Conservation (phyloP, 35 echinoderm and acorn worm species). For the Hemicentrotus pulcherrimus region DNA sequence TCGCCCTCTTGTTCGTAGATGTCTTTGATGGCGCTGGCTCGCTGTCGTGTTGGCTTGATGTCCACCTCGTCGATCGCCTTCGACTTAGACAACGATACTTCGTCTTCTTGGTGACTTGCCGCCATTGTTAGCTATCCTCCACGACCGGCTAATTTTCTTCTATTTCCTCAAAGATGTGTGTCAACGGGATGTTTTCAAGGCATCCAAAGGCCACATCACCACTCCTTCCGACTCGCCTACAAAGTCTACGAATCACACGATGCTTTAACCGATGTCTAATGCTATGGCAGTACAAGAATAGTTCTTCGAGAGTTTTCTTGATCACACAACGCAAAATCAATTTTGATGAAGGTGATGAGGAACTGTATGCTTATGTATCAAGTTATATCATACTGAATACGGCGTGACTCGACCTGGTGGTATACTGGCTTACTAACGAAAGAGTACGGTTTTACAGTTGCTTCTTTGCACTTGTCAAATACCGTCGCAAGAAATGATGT, state of each 20-base stretch:
- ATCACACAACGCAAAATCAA: background rate
- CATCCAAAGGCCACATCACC: background rate
- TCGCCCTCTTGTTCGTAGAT: background rate
- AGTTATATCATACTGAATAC: background rate
- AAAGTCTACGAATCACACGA: background rate
- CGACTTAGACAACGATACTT: background rate
- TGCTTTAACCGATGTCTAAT: too few relatives aligned
- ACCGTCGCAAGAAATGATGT: background rate
- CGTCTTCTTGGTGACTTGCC: background rate
- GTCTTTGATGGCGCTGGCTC: background rate
- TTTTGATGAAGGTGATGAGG: background rate
- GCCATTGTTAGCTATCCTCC: background rate
- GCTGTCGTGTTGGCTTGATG: constrained; percentile 2
- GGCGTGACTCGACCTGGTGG: too few relatives aligned
- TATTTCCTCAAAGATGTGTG: background rate
- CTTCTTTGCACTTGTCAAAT: background rate
- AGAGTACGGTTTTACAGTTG: background rate
- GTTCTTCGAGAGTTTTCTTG: too few relatives aligned
- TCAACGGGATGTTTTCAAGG: background rate
- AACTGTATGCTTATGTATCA: background rate
- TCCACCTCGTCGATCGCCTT: background rate
- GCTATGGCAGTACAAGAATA: too few relatives aligned
- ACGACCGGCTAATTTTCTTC: background rate
- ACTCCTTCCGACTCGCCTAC: background rate
- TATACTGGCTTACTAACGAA: background rate